Base-by-base conservation (phyloP, 2,888 invertebrate species). In the Limnephilus auricula region DNA sequence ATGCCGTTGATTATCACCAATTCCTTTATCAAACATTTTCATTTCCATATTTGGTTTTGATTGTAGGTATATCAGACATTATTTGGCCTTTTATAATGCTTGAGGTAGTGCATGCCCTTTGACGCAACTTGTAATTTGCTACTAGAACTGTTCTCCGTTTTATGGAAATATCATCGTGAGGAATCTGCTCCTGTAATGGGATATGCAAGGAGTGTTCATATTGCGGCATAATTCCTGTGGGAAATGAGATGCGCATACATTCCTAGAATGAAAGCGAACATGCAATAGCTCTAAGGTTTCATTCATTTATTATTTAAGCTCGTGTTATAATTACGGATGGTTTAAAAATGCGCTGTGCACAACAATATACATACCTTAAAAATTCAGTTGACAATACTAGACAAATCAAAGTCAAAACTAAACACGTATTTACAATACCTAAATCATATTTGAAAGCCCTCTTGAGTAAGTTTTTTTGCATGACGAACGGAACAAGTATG, bases 151-250 rank as follows among this genome's bases (percentile, higher is more conserved):
- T 65, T 80, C 12, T 80, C 80, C 31, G 31, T 32, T 13, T 18
- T 15, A 80, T 45, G 40, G 37, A 45, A 85, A 85, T 45, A 40
- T 85, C 30, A 85, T 85, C 37, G 37, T 40, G 45, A 85, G n/a
- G 34, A 45, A 86, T 32, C 87, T 65, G 34, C 50, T 65, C 65
- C 87, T 87, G 87, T 87, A 87, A 87, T 87, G 87, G 50, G 34
- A 65, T 65, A 50, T 40, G 85, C 40, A 40, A 40, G 40, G 40
- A 40, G 34, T n/a, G 34, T 85, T 85, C 87, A 32, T 32, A 32
- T 65, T 50, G 65, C 65, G 87, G 87, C 10, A 65, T n/a, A 31
- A 87, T 31, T 87, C 87, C 65, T 87, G 87, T 65, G 87, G 87
- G 87, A 87, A 87, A n/a, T 31, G 30, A 65, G 65, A 87, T 87